Base-by-base conservation (phyloP, 2,797 vertebrate species). In the Lycodopsis pacificus region DNA sequence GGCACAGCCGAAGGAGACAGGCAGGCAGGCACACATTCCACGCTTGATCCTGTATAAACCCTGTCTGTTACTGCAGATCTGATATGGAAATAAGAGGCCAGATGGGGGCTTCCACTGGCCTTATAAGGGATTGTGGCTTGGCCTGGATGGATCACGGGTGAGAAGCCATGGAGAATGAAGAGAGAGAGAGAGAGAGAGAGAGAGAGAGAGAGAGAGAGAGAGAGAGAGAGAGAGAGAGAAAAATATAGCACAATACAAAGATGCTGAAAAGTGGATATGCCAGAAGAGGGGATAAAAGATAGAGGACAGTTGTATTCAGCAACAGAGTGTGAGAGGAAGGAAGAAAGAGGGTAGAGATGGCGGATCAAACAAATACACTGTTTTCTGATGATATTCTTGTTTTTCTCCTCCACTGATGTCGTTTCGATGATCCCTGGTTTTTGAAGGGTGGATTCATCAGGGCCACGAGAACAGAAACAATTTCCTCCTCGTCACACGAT, bases 31-130 rank as follows among this genome's bases (percentile, higher is more conserved):
- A 76, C 76, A 78, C 92, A 93, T 94, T 93, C 91, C 91, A 81
- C 61, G 19, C 86, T 65, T 93, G 90, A 93, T 94, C 90, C 85
- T 83, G 80, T 83, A 65, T 92, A 94, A 93, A 92, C 83, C 82
- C 86, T 84, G 86, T 91, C 90, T 86, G 85, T 89, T 89, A 87
- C 84, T 73, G 69, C 82, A 89, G 85, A 94, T 93, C 93, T 91
- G 88, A 95, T 93, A 93, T 92, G 91, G 91, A 93, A 93, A 94
- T 90, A 89, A 80, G 76, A 87, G 84, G 65, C 80, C 91, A 94
- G 93, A 90, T 86, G 89, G 91, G 85, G 85, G 90, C 93, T 92
- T 93, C 87, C 77, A 80, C 32, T 61, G 81, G 90, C 93, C 89
- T 94, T 93, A 94, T 93, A 93, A 88, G 92, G 94, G 93, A 92